phyloP scores from a whole-genome alignment of 2,888 invertebrate genomes.

The Lissonota sp. region DNA sequence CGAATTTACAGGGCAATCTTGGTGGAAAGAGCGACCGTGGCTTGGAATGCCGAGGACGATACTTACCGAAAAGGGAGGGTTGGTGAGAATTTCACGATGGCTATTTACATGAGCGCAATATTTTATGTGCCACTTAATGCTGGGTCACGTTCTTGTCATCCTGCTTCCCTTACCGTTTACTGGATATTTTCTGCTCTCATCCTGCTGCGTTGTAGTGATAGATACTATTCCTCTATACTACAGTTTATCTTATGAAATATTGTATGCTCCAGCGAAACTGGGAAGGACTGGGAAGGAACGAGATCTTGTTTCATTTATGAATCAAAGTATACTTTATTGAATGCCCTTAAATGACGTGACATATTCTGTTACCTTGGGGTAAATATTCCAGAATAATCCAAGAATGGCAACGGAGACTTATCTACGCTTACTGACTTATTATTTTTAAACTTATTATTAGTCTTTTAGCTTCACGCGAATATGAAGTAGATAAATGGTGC shows the following conservation, averaged over 20 bases:
- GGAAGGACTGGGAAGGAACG: constrained; percentile 50
- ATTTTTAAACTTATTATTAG: too few species aligned
- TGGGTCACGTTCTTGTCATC: constrained; percentile 80
- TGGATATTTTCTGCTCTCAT: constrained; percentile 11
- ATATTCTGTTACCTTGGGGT: constrained; percentile 30
- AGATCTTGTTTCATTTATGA: constrained; percentile 74
- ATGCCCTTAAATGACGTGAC: constrained; percentile 34
- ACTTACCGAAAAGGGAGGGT: constrained; percentile 67
- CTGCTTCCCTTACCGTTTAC: constrained; percentile 49
- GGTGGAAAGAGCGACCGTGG: constrained; percentile 66
- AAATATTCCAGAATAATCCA: constrained; percentile 32
- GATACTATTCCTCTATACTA: constrained; percentile 40
- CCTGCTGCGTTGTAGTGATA: constrained; percentile 50
- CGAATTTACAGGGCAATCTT: constrained; percentile 70
- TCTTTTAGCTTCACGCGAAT: too few species aligned
- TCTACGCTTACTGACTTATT: too few species aligned
- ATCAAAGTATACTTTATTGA: constrained; percentile 79
- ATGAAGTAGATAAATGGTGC: too few species aligned
- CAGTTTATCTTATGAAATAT: background rate
- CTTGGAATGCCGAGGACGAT: constrained; percentile 68
- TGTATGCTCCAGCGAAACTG: constrained; percentile 23
- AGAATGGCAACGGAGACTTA: too few species aligned
- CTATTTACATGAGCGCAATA: constrained; percentile 82
- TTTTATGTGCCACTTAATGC: constrained; percentile 83
- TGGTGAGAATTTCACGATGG: constrained; percentile 77